Conservation (phyloP, 23 tunicate genomes). For the Ciona savignyi region DNA sequence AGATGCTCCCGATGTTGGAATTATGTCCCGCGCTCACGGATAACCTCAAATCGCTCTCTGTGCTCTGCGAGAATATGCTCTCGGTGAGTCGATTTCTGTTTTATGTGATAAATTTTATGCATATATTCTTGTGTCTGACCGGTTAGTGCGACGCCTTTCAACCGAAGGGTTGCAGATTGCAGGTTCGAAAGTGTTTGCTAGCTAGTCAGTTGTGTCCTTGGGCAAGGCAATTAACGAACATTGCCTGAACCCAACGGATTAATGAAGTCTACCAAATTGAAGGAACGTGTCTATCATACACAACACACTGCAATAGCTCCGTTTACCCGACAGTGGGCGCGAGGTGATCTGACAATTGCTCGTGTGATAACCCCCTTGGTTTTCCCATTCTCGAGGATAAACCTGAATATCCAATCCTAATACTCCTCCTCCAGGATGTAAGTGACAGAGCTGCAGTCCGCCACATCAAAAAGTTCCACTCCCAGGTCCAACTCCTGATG, state of each 20-base stretch:
- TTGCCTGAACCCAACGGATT: too few species aligned
- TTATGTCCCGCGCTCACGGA: constrained; percentile 31
- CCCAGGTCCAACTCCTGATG: constrained; percentile 22
- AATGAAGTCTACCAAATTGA: too few species aligned
- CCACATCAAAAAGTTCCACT: constrained; percentile 59
- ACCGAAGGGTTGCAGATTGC: too few species aligned
- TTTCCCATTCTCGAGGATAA: constrained; percentile 4
- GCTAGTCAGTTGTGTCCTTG: too few species aligned
- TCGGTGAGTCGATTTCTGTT: constrained; percentile 15
- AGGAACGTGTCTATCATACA: too few species aligned
- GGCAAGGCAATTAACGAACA: too few species aligned
- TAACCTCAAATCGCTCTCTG: constrained; percentile 54
- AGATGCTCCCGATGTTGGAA: constrained; percentile 47
- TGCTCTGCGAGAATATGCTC: constrained; percentile 60
- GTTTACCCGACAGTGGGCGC: too few species aligned
- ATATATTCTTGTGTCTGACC: too few species aligned
- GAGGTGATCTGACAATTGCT: too few species aligned
- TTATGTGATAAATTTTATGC: neutral
- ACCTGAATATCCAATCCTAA: neutral
- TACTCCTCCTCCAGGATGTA: constrained; percentile 61
- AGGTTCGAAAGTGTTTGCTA: too few species aligned
- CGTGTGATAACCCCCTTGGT: neutral
- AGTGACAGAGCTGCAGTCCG: constrained; percentile 63
- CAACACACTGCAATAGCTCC: too few species aligned
- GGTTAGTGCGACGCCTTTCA: too few species aligned